Base-by-base conservation (phyloP, 2,888 invertebrate genomes). In the Philereme vetulata region DNA sequence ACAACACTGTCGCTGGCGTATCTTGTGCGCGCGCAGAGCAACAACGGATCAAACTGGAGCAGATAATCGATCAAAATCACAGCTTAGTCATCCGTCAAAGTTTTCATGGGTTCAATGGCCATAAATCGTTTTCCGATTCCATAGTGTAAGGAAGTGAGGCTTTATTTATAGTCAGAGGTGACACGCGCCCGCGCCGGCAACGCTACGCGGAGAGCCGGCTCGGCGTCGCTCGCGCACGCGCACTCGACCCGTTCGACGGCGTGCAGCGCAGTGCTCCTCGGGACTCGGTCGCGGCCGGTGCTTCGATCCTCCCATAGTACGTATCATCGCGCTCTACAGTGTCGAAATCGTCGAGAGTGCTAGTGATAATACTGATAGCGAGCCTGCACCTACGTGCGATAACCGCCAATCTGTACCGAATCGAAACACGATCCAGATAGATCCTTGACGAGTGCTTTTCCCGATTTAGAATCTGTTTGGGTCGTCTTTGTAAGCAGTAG, bases 61-160 rank as follows among this genome's bases (percentile, higher is more conserved):
- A 46, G 40, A 68, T 66, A 61, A 67, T 62, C 68, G 64, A 76
- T 75, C 62, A 56, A 59, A 65, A 73, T 67, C 68, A 67, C 45
- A 62, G 66, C 71, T 81, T 77, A 80, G 80, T 82, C 81, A 84
- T 72, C 66, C 71, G 62, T 71, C 68, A 79, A 84, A 83, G 78
- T 81, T 88, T 83, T 84, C 80, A 78, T 79, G 87, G 81, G 91
- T 89, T 91, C 90, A 90, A 82, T 77, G 89, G 80, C 86, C 91
- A 90, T 90, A 89, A 86, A 86, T 87, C 85, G 84, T 84, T 82
- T 86, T 83, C 76, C 81, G 85, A 85, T 85, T 84, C 80, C 79
- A 80, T 84, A 78, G 70, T 75, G 79, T 83, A 84, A 87, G 89
- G 91, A 90, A 90, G 85, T 85, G 76, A 79, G 75, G 80, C 80